Base-by-base conservation (phyloP, 1,140 invertebrate species). In the Dufourea novaeangliae region DNA sequence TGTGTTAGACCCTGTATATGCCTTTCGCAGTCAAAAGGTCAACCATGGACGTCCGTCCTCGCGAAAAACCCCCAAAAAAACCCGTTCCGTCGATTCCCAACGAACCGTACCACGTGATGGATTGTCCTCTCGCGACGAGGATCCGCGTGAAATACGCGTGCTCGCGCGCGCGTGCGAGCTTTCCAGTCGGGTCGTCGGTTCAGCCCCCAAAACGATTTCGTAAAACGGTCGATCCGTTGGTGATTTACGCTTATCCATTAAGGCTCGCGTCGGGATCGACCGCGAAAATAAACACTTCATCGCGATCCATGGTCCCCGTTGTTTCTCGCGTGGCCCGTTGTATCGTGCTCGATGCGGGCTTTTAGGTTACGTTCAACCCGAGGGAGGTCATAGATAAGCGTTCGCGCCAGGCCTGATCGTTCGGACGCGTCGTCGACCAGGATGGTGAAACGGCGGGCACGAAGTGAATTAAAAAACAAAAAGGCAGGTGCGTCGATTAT, bases 391-490 rank as follows among this genome's bases (percentile, higher is more conserved):
- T 62, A 73, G 85, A 87, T 87, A 87, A 85, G 80, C 83, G 82
- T 86, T 87, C 82, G 82, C 84, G 34, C 3, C 8, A 81, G 79
- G 70, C 79, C 41, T 80, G 85, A 86, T 87, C 79, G 75, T 80
- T 87, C 78, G 75, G 27, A 37, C 59, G 74, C 77, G 85, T 86
- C 83, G 83, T 82, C 83, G 82, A 84, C 82, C 80, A 79, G n/a
- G 79, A 81, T 72, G 71, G 56, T 73, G 69, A 52, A 72, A 77
- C 77, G 59, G 67, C 61, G 68, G 78, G n/a, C n/a, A 72, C 71
- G 37, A 79, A 85, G 83, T 87, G 85, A 87, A 87, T 87, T 85
- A 85, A 85, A 87, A 81, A 62, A 67, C 83, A 85, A 85, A 87
- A 81, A 62, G 70, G 79, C 74, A 87, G 77, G 54, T 68, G 84